These are phyloP conservation scores for Odontamblyopus rebecca DNA, from an alignment of 2,797 vertebrate genomes.

Conservation along the genomic window DNA sequence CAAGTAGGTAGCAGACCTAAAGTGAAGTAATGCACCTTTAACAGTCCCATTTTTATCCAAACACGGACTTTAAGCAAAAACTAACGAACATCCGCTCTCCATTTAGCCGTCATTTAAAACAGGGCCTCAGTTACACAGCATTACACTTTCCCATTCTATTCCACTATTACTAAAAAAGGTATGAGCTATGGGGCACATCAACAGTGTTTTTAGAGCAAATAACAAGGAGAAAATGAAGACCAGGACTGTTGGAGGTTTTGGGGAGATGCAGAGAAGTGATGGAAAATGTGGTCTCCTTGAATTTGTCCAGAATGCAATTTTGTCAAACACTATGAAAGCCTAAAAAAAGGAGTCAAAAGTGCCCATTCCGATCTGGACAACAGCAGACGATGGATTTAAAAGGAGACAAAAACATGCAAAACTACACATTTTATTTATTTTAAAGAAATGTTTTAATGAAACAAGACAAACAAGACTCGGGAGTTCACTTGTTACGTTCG, in stretches of 20 bases:
- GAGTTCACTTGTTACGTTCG: constrained; percentile 54
- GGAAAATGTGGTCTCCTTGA: constrained; percentile 40
- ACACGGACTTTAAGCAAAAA: constrained; percentile 38
- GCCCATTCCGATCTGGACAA: constrained; percentile 76
- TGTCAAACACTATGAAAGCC: constrained; percentile 33
- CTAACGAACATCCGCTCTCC: constrained; percentile 8
- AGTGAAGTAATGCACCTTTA: neutral
- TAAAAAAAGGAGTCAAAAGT: constrained; percentile 41
- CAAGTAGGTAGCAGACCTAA: too few species aligned
- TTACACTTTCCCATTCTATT: constrained; percentile 42
- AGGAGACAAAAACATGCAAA: constrained; percentile 3
- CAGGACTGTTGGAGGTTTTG: constrained; percentile 38
- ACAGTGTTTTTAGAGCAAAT: constrained; percentile 51
- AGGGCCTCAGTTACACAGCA: constrained; percentile 59
- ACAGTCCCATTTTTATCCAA: constrained; percentile 22
- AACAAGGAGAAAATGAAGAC: constrained; percentile 16
- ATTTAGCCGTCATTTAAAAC: constrained; percentile 36
- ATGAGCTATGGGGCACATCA: constrained; percentile 37
- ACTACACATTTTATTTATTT: constrained; percentile 16
- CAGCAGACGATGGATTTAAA: constrained; percentile 6
- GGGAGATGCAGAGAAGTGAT: constrained; percentile 33
- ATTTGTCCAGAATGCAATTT: constrained; percentile 28
- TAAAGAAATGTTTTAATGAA: too few species aligned
- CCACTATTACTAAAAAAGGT: constrained; percentile 39
- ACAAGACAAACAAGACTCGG: constrained; percentile 44